phyloP scores from a whole-genome alignment of 2,888 invertebrate species.

The Achlya flavicornis region DNA sequence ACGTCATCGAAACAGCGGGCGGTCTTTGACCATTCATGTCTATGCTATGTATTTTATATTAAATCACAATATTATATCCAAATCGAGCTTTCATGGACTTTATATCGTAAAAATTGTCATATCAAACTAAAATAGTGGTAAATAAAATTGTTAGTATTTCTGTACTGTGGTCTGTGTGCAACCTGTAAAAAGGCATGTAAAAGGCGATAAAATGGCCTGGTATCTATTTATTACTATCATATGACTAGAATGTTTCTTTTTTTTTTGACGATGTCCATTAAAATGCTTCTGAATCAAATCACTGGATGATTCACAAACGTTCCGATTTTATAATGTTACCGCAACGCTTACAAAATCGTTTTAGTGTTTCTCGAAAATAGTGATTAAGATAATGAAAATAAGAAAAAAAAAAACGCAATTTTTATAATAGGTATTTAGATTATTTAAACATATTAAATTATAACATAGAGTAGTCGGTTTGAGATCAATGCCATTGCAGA shows the following conservation, averaged over 20 bases:
- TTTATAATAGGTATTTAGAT: constrained; percentile 36
- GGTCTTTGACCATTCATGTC: constrained; percentile 6
- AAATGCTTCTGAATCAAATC: neutral
- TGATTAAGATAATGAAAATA: constrained; percentile 54
- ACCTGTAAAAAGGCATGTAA: neutral
- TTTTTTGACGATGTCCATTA: neutral
- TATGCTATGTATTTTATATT: neutral
- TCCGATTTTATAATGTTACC: constrained; percentile 32
- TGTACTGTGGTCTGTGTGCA: neutral
- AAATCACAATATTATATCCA: neutral
- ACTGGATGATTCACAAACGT: constrained; percentile 35
- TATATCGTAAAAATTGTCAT: neutral
- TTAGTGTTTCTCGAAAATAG: constrained; percentile 56
- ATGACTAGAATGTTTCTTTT: neutral
- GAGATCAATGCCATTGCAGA: constrained; percentile 35
- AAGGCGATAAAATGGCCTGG: neutral
- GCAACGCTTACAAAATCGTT: constrained; percentile 38
- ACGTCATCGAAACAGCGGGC: constrained; percentile 6
- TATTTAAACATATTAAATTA: constrained; percentile 23
- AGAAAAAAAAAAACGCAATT: constrained; percentile 51
- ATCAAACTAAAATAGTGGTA: neutral
- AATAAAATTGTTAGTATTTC: neutral
- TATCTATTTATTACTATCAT: neutral
- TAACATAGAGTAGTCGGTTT: constrained; percentile 43
- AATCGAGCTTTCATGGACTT: neutral